A percentile compares a stretch with the other conserved stretches of the same genome.
These are phyloP conservation scores for Olivierus martensii DNA, from an alignment of 1,140 invertebrate genomes.

Conservation along the genomic window DNA sequence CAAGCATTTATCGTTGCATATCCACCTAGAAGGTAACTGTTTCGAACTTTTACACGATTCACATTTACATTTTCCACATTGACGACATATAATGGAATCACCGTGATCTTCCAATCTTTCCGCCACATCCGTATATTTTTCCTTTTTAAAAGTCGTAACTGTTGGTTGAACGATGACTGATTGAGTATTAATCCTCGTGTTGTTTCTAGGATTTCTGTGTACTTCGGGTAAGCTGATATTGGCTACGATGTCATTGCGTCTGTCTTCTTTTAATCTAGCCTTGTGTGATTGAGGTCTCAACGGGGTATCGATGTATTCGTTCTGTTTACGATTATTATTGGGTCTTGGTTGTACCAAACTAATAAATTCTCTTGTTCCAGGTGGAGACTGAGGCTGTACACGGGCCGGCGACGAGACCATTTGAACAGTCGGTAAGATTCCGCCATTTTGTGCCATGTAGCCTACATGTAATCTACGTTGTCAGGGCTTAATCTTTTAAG, in stretches of 20 bases:
- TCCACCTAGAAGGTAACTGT: constrained; percentile 68
- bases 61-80: constrained; percentile 73
- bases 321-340: constrained; percentile 54
- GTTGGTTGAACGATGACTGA: constrained; percentile 6
- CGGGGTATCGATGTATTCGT: constrained; percentile 75
- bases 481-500: too few species aligned
- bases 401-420: neutral
- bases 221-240: neutral
- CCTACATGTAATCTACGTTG: too few species aligned
- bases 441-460: neutral
- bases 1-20: constrained; percentile 69
- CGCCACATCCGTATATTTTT: constrained; percentile 13
- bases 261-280: too few species aligned
- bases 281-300: constrained; percentile 31
- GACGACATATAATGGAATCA: constrained; percentile 59
- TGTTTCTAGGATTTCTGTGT: neutral
- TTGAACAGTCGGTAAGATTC: neutral
- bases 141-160: constrained; percentile 18
- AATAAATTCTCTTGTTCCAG: constrained; percentile 24
- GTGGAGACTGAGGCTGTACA: neutral
- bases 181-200: constrained; percentile 6
- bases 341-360: constrained; percentile 52
- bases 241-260: neutral
- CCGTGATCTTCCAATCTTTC: constrained; percentile 19
- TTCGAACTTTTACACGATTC: constrained; percentile 68